Evolutionary conservation across 2,888 invertebrate genomes (phyloP), one percentile per base, ranked within the genome.

Genomic region (Cetonia aurata): DNA sequence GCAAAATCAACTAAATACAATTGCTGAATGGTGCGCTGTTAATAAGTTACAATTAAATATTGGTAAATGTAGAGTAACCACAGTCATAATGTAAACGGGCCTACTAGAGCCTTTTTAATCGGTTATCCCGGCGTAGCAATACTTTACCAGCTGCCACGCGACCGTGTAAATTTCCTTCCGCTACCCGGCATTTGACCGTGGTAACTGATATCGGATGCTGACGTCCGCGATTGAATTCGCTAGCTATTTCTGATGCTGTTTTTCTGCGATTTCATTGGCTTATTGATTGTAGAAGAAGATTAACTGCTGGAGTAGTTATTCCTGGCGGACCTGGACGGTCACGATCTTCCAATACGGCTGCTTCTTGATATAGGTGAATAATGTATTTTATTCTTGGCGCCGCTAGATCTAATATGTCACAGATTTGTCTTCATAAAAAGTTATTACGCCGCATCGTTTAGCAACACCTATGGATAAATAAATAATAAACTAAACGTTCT

Each of bases 201-300:
- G 12, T 44, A 13, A 44, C 44, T 10, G 6, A 10, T n/a, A 44
- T 13, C 13, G 13, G 3, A 12, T n/a, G 13, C n/a, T 3, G 13
- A 15, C 50, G 50, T 9, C 6, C 50, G 17, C 50, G 17, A 50
- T 17, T 50, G 15, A 50, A 50, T 1, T 50, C 17, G n/a, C 13
- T 15, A 1, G 17, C 50, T 15, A 50, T 50, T 50, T 17, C 50
- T 9, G 50, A 50, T 50, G 50, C 50, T 3, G 6, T 25, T 50
- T n/a, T 31, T 33, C 52, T 15, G 12, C 65, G 52, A 50, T 65
- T 65, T 50, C 65, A 50, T 31, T 65, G 10, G 52, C 65, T 50
- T 31, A 65, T 50, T 48, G 19, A 17, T 50, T 65, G 25, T 25
- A 25, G 25, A 25, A 25, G 25, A 25, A 1, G 25, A 25, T 25